These are phyloP conservation scores for Celastrina argiolus DNA, from an alignment of 2,888 invertebrate genomes.

Conservation along the genomic window DNA sequence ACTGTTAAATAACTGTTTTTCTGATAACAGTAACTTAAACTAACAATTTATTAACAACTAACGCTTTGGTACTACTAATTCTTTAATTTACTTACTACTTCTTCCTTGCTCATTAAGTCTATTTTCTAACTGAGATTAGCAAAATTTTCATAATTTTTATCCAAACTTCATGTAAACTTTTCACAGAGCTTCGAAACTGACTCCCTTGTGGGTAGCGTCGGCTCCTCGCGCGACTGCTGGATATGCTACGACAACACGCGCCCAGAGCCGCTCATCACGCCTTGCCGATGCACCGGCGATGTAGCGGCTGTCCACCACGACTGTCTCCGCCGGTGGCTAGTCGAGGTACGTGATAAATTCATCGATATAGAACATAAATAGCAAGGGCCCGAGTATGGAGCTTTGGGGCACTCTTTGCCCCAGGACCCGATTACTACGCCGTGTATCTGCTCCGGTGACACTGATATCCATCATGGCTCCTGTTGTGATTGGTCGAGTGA, in stretches of 20 bases:
- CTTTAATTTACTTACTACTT: neutral
- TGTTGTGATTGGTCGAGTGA: conserved; percentile 93
- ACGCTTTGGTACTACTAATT: too few species aligned
- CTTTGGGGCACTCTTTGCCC: neutral
- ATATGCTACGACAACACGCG: conserved; percentile 93
- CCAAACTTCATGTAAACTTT: neutral
- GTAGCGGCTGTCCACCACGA: conserved; percentile 95
- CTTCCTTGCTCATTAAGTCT: neutral
- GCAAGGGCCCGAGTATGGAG: neutral
- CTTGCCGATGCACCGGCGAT: conserved; percentile 95
- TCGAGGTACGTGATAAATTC: conserved; percentile 80
- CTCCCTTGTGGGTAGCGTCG: conserved; percentile 62
- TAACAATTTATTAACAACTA: too few species aligned
- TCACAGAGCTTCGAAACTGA: conserved; percentile 66
- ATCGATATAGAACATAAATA: neutral
- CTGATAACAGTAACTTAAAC: too few species aligned
- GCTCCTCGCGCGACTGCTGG: conserved; percentile 86
- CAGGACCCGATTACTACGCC: too few species aligned
- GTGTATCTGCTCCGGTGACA: too few species aligned
- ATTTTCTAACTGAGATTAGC: neutral
- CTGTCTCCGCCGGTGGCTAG: conserved; percentile 92
- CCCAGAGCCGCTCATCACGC: conserved; percentile 89
- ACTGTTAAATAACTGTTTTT: too few species aligned
- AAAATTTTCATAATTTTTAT: neutral
- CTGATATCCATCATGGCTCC: conserved; percentile 94